These are phyloP conservation scores for Lagopus leucura DNA, from an alignment of 2,113 vertebrate genomes.

Conservation along the genomic window DNA sequence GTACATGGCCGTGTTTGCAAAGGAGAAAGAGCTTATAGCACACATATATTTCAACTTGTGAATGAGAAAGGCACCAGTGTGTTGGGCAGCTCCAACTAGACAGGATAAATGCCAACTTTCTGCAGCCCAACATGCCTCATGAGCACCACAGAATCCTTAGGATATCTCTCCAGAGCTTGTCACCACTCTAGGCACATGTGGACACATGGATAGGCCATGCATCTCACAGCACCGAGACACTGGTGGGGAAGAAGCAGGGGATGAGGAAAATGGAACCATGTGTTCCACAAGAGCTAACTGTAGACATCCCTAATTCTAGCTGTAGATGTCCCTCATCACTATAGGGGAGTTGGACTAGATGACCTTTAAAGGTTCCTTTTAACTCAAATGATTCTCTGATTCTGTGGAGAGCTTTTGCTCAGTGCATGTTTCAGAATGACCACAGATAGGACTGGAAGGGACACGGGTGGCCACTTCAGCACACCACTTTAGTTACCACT, in stretches of 20 bases:
- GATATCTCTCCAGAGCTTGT: background rate
- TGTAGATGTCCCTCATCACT: too few relatives aligned
- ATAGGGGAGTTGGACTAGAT: too few relatives aligned
- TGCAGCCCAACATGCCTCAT: background rate
- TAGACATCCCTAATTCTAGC: too few relatives aligned
- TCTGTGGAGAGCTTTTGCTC: background rate
- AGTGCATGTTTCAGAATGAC: background rate
- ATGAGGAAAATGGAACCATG: background rate
- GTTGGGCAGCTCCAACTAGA: background rate
- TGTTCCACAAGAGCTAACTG: background rate
- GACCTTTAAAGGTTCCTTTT: too few relatives aligned
- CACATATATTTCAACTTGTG: background rate
- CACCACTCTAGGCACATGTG: fast-evolving
- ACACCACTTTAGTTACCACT: background rate
- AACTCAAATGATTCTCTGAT: too few relatives aligned
- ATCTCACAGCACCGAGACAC: fast-evolving
- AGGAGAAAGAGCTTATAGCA: background rate
- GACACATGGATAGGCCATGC: background rate
- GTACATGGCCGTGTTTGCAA: background rate
- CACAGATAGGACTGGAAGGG: background rate
- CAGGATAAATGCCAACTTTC: background rate
- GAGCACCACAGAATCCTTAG: background rate
- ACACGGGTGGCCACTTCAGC: background rate
- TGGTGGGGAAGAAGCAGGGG: background rate
- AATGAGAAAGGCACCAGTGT: background rate